These are phyloP conservation scores for Perizoma flavofasciatum DNA, from an alignment of 2,888 invertebrate species.

Conservation along the genomic window DNA sequence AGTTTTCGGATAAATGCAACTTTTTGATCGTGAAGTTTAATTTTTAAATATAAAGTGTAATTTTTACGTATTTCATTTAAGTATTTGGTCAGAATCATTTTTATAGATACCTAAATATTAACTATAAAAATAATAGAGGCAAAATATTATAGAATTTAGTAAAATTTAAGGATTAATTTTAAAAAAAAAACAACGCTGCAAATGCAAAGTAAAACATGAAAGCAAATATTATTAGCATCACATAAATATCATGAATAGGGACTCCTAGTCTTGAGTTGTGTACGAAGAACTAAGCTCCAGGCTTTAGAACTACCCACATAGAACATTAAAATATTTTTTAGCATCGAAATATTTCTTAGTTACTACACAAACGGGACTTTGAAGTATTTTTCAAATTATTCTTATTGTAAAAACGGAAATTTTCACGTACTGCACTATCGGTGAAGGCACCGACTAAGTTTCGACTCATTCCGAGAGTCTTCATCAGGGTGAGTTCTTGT, in stretches of 20 bases:
- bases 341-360: neutral
- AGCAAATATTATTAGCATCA: slow-evolving; percentile 32
- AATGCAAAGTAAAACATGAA: slow-evolving; percentile 10
- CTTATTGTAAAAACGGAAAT: too few species aligned
- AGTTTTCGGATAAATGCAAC: slow-evolving; percentile 35
- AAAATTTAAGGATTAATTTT: neutral
- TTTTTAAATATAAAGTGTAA: neutral
- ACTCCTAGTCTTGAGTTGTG: slow-evolving; percentile 32
- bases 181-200: neutral
- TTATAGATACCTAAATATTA: too few species aligned
- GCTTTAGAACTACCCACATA: neutral
- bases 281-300: neutral
- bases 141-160: neutral
- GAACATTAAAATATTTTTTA: neutral
- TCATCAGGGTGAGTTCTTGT: too few species aligned
- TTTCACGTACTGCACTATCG: too few species aligned
- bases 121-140: too few species aligned
- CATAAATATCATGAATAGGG: slow-evolving; percentile 30
- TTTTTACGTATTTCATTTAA: neutral
- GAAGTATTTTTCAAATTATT: too few species aligned
- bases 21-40: slow-evolving; percentile 25
- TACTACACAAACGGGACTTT: too few species aligned
- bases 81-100: too few species aligned
- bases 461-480: too few species aligned
- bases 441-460: too few species aligned